Conservation (phyloP, 2,888 invertebrate species). For the Rhimphoctona megacephalus region DNA sequence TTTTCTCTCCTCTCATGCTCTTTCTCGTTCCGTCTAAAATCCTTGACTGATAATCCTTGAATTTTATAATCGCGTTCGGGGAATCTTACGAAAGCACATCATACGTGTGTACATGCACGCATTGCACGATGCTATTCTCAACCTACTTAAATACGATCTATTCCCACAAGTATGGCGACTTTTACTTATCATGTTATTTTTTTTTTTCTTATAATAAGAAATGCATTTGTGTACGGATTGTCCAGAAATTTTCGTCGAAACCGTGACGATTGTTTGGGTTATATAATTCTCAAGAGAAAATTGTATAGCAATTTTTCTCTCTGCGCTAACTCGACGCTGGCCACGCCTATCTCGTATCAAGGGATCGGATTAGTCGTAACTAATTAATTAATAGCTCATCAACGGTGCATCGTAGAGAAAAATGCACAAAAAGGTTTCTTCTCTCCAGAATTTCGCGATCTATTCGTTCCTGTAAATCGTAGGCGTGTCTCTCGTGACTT, state of each 20-base stretch:
- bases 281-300: not conserved
- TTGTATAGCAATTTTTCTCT: not conserved
- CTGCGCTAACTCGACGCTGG: not conserved
- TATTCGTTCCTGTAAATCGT: not conserved
- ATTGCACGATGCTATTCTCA: slow-evolving; percentile 4
- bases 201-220: not conserved
- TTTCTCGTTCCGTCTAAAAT: slow-evolving; percentile 30
- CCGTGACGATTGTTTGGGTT: not conserved
- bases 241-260: not conserved
- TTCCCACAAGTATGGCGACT: not conserved
- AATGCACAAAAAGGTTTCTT: not conserved
- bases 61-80: slow-evolving; percentile 54
- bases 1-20: slow-evolving; percentile 49
- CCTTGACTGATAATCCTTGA: slow-evolving; percentile 65
- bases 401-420: not conserved
- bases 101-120: not conserved
- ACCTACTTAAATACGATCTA: slow-evolving; percentile 42
- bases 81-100: slow-evolving; percentile 52
- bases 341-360: not conserved
- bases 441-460: not conserved
- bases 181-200: not conserved
- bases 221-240: not conserved
- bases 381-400: not conserved
- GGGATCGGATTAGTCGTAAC: not conserved
- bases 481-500: not conserved